Evolutionary conservation across 2,113 vertebrate genomes (phyloP), one percentile per base, ranked within the genome.

Genomic region (Centropristis striata): DNA sequence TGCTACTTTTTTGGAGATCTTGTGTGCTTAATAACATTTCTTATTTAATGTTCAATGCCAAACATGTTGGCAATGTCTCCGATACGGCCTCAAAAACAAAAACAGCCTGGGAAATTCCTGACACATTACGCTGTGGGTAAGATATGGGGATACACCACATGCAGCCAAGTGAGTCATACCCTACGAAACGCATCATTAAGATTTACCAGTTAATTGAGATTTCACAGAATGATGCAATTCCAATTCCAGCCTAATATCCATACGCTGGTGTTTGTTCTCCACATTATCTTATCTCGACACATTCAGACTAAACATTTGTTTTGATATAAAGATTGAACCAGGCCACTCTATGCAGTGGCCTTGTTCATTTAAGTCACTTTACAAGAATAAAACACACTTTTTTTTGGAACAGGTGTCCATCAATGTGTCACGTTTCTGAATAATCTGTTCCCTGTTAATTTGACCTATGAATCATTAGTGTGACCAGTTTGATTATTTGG

Each of bases 391-490:
- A 32, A 39, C 13, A 18, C 6, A 36, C 36, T 72, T 68, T 49
- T 32, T 7, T 71, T 42, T 60, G 10, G 55, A 32, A 53, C 44
- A 73, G 74, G 71, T 84, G 69, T 61, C 27, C 23, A 8, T 83
- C 80, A 28, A 8, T 63, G 63, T 55, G 74, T 80, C 71, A 25
- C 32, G 8, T 20, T 78, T 78, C 60, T 75, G 54, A 75, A 71
- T 41, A 7, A 49, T 23, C 39, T 46, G 0, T 55, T 46, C 63
- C 57, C 63, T 71, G 72, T 53, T 64, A 28, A 59, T 71, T 14
- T 73, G 64, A 68, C 78, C 69, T 81, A 71, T 87, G 84, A 85
- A 44, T 88, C 78, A 80, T 60, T 47, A 69, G 32, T 47, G 47
- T 54, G 68, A 55, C 36, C 71, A 15, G 61, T 69, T 75, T 78